Evolutionary conservation across 2,113 vertebrate genomes (phyloP).

Genomic region (Brienomyrus longianalis): DNA sequence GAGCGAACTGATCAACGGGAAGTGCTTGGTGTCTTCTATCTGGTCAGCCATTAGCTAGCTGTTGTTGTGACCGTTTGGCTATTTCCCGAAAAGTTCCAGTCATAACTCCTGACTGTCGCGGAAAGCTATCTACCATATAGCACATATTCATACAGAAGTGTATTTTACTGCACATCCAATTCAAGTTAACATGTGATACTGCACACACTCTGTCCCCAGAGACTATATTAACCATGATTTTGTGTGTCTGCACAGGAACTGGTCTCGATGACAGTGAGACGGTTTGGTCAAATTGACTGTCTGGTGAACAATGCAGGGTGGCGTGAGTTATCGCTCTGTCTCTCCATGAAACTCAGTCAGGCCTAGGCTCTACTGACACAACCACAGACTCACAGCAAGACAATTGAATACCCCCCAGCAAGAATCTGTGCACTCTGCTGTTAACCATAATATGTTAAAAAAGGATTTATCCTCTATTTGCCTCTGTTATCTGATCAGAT

Average conservation of each 20-base stretch:
- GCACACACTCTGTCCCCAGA: not conserved
- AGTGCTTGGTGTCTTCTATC: not conserved
- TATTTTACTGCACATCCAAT: not conserved
- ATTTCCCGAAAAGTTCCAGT: too few relatives aligned
- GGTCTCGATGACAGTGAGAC: slow-evolving; percentile 49
- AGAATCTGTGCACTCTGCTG: not conserved
- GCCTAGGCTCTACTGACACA: not conserved
- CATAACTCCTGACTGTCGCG: too few relatives aligned
- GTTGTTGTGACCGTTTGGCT: not conserved
- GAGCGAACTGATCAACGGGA: not conserved
- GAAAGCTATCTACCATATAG: too few relatives aligned
- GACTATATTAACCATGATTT: not conserved
- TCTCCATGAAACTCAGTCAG: not conserved
- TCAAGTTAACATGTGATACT: not conserved
- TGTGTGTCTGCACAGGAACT: slow-evolving; percentile 48
- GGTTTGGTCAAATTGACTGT: slow-evolving; percentile 64
- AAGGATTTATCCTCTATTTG: not conserved
- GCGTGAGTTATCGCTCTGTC: slow-evolving; percentile 58
- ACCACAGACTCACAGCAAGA: not conserved
- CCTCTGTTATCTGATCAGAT: slow-evolving; percentile 47
- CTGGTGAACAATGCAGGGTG: slow-evolving; percentile 75
- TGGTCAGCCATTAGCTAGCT: not conserved
- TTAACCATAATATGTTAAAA: not conserved
- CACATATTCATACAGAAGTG: too few relatives aligned
- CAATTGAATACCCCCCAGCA: not conserved